Conservation (phyloP, 1,140 invertebrate genomes). For the Drosophila mojavensis region DNA sequence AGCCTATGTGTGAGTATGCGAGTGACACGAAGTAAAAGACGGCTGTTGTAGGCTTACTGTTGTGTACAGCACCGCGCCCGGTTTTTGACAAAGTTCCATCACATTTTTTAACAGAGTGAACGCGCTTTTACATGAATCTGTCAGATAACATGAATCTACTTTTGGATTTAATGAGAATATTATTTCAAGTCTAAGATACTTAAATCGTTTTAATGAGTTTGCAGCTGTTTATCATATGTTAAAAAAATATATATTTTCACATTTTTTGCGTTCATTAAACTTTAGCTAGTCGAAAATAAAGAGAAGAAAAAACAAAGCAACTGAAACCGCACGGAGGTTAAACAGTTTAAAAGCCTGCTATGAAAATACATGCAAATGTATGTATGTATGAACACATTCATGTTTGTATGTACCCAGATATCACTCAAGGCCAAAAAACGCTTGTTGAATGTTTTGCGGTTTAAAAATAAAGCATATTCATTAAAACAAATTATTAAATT, state of each 20-base stretch:
- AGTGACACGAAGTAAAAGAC: neutral
- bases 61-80: constrained; percentile 28
- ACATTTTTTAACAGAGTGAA: neutral
- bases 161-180: neutral
- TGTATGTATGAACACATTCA: neutral
- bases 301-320: neutral
- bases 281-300: constrained; percentile 2
- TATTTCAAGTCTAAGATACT: constrained; percentile 7
- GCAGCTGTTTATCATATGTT: constrained; percentile 24
- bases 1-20: neutral
- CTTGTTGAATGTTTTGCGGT: constrained; percentile 21
- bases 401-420: constrained; percentile 7
- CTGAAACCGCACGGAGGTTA: constrained; percentile 12
- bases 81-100: constrained; percentile 3
- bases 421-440: constrained; percentile 18
- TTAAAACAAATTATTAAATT: constrained; percentile 17
- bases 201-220: neutral
- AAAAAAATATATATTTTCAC: neutral
- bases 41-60: constrained; percentile 19
- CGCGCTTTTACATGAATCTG: neutral
- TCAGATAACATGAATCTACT: neutral
- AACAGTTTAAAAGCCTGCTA: constrained; percentile 18
- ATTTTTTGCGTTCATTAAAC: constrained; percentile 25
- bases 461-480: constrained; percentile 28
- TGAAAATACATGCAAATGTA: neutral